Evolutionary conservation across 2,113 vertebrate genomes (phyloP).

Genomic region (Lycaon pictus): DNA sequence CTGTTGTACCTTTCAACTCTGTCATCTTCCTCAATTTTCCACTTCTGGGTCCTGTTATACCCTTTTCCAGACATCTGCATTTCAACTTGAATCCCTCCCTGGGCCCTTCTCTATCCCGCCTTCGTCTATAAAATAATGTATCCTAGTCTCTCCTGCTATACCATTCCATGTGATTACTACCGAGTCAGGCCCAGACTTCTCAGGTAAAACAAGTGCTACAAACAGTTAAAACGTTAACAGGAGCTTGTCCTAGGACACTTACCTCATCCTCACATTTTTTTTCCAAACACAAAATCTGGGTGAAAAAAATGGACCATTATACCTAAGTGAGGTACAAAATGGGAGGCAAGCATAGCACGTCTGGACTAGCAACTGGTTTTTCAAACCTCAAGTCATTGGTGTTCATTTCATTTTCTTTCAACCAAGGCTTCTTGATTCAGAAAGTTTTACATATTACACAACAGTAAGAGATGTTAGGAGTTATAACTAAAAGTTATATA

Average conservation of each 20-base stretch:
- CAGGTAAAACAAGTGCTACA: neutral
- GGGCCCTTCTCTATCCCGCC: neutral
- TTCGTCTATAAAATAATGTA: slow-evolving; percentile 45
- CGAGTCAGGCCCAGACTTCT: neutral
- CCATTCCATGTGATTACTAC: neutral
- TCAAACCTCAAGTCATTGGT: neutral
- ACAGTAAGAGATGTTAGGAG: neutral
- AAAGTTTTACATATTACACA: neutral
- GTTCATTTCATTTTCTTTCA: neutral
- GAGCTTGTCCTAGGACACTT: slow-evolving; percentile 5
- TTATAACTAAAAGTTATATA: neutral
- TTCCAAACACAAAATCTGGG: slow-evolving; percentile 31
- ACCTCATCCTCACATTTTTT: neutral
- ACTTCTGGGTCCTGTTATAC: slow-evolving; percentile 68
- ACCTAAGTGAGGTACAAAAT: neutral
- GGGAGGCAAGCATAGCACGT: neutral
- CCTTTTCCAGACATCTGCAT: slow-evolving; percentile 63
- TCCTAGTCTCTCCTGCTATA: neutral
- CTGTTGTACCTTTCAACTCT: slow-evolving; percentile 67
- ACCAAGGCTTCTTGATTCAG: neutral
- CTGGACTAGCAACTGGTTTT: neutral
- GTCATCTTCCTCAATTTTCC: slow-evolving; percentile 70
- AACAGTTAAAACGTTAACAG: neutral
- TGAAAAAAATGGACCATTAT: neutral
- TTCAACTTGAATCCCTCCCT: slow-evolving; percentile 50